Conservation (phyloP, 2,888 invertebrate genomes). For the Sinelater perroti region DNA sequence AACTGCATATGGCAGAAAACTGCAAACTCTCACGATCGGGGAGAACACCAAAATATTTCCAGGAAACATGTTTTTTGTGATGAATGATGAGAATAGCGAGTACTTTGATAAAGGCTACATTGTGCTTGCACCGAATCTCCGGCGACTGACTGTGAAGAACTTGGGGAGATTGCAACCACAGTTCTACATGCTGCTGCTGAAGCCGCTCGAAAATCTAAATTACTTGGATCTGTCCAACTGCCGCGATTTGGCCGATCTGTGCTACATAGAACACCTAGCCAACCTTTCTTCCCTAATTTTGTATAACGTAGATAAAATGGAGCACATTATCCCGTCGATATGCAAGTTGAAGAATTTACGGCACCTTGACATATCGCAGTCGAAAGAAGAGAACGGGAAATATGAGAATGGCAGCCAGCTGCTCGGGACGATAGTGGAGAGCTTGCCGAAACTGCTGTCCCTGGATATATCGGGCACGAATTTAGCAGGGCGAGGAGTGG, state of each 20-base stretch:
- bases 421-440: slow-evolving; percentile 75
- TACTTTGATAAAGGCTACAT: slow-evolving; percentile 62
- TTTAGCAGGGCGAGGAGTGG: slow-evolving; percentile 86
- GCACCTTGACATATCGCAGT: slow-evolving; percentile 87
- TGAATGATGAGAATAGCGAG: slow-evolving; percentile 40
- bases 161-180: slow-evolving; percentile 62
- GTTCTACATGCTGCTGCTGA: slow-evolving; percentile 66
- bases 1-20: slow-evolving; percentile 73
- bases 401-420: slow-evolving; percentile 79
- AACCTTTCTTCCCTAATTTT: slow-evolving; percentile 79
- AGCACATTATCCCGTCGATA: slow-evolving; percentile 70
- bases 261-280: slow-evolving; percentile 71
- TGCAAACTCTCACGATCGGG: slow-evolving; percentile 76
- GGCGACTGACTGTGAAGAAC: slow-evolving; percentile 67
- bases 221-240: slow-evolving; percentile 79
- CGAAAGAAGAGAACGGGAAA: slow-evolving; percentile 72
- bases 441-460: slow-evolving; percentile 78
- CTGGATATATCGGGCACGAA: slow-evolving; percentile 97
- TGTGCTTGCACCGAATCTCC: slow-evolving; percentile 68
- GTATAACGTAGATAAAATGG: slow-evolving; percentile 79
- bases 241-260: slow-evolving; percentile 69
- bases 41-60: slow-evolving; percentile 71
- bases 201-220: slow-evolving; percentile 68
- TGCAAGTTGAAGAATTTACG: slow-evolving; percentile 66
- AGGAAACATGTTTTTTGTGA: slow-evolving; percentile 38